Base-by-base conservation (phyloP, 2,113 vertebrate species). In the Microtus richardsoni region DNA sequence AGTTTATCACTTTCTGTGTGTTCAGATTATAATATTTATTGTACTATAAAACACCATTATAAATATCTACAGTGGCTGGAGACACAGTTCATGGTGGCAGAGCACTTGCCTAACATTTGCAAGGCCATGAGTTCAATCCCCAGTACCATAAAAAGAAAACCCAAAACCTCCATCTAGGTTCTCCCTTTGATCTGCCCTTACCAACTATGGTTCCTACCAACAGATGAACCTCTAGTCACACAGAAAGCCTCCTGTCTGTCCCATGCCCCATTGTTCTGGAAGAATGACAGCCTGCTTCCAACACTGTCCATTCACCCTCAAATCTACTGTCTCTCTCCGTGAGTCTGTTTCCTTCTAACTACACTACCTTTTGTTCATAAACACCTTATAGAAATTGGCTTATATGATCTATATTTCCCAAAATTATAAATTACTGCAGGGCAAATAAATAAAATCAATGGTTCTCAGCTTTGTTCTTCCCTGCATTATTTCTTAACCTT, bases 231-330 rank as follows among this genome's bases (percentile, higher is more conserved):
- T 75, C n/a, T 33, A 49, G 64, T 24, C 92, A 39, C 58, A 80
- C 12, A 24, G 14, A 83, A 80, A n/a, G 19, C 33, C 30, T 58
- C 33, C 73, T 47, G 11, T 14, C 49, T 78, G 89, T 11, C 19
- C 13, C 41, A 58, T 58, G 58, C 26, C 71, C 49, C 71, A 82
- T 30, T n/a, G 8, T 13, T n/a, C 21, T 78, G 30, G 30, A 82
- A 73, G 24, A 24, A 47, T 0, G 36, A 66, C 74, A 70, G 36
- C 12, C 30, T 2, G 0, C 0, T 66, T 13, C 21, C 14, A 21
- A 24, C 13, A 22, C 71, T 58, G 66, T 60, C 64, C 73, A 39
- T 64, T 79, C 79, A 80, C 39, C 49, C 71, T n/a, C 60, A 78
- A 84, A 77, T 14, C 49, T 36, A 52, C 4, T 13, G 60, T 17